Percentiles rank a stretch among this genome's conserved stretches.
Evolutionary conservation across 2,797 vertebrate species (phyloP).

Genomic region (Rhodeus uyekii): DNA sequence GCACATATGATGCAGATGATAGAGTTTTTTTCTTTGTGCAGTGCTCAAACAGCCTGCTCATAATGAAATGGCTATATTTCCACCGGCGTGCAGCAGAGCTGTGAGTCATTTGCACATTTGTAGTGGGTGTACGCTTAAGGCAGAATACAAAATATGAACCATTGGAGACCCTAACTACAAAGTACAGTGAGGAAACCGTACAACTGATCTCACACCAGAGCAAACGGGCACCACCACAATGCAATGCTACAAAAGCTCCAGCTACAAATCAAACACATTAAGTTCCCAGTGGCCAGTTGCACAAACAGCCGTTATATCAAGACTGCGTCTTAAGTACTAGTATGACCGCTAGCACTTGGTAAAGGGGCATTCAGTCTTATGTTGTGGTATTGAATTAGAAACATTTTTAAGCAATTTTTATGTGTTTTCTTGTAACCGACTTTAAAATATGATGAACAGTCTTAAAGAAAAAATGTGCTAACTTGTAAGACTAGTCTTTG

Average conservation of each 20-base stretch:
- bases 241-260: background rate
- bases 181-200: background rate
- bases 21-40: conserved; percentile 24
- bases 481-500: too few relatives aligned
- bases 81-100: background rate
- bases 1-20: conserved; percentile 32
- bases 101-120: conserved; percentile 35
- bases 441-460: too few relatives aligned
- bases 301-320: background rate
- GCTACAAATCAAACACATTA: background rate
- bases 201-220: background rate
- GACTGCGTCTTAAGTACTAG: background rate
- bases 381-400: too few relatives aligned
- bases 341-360: too few relatives aligned
- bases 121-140: conserved; percentile 2
- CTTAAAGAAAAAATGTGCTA: too few relatives aligned
- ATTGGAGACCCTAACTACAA: conserved; percentile 8
- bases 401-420: too few relatives aligned
- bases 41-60: conserved; percentile 10
- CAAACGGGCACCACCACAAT: background rate
- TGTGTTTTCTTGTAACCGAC: too few relatives aligned
- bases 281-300: background rate
- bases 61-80: conserved; percentile 34
- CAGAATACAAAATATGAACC: conserved; percentile 25
- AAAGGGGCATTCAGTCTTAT: too few relatives aligned